phyloP scores from a whole-genome alignment of 1,140 invertebrate species.

The Diuraphis noxia region DNA sequence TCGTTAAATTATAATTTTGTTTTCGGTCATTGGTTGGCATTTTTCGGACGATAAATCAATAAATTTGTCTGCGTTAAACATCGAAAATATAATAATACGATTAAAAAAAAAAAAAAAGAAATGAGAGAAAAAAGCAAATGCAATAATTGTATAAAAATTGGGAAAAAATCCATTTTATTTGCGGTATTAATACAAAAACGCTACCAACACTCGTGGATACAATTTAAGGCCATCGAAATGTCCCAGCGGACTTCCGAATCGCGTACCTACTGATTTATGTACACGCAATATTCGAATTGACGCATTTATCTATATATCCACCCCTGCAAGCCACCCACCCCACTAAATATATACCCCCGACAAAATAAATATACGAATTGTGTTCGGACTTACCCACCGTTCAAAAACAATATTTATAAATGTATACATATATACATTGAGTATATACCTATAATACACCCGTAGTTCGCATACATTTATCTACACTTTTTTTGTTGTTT shows the following conservation, averaged over 20 bases:
- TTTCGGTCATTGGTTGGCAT: background rate
- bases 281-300: slow-evolving; percentile 22
- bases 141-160: slow-evolving; percentile 2
- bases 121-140: background rate
- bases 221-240: slow-evolving; percentile 9
- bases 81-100: background rate
- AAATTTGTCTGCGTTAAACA: background rate
- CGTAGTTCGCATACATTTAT: background rate
- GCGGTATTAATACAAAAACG: slow-evolving; percentile 24
- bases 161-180: background rate
- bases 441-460: background rate
- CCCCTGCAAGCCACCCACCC: too few relatives aligned
- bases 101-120: background rate
- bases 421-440: background rate
- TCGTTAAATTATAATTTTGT: background rate
- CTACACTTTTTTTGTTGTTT: too few relatives aligned
- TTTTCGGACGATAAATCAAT: background rate
- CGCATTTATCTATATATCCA: background rate
- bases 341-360: background rate
- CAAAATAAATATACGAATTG: background rate
- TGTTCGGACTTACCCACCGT: background rate
- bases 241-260: slow-evolving; percentile 22
- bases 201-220: background rate
- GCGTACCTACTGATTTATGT: slow-evolving; percentile 29
- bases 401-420: background rate